Percentiles rank a stretch among this genome's conserved stretches.
Evolutionary conservation across 2,113 vertebrate species (phyloP).

Genomic region (Onychostoma macrolepis): DNA sequence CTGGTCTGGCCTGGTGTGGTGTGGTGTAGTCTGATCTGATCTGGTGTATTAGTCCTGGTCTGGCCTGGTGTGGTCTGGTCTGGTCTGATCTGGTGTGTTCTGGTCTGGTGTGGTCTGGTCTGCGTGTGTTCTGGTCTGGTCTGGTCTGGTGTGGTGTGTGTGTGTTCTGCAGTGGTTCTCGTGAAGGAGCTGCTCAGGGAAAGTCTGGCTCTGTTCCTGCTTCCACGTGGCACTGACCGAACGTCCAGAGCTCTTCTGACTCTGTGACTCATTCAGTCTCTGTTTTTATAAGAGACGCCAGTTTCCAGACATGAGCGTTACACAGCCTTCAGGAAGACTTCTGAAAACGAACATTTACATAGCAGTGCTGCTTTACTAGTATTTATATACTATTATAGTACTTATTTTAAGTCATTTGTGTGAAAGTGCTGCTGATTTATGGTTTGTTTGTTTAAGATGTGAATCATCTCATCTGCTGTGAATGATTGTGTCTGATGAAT

Average conservation of each 20-base stretch:
- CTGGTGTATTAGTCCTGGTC: not conserved
- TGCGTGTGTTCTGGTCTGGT: not conserved
- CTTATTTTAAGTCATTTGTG: too few relatives aligned
- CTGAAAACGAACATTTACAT: not conserved
- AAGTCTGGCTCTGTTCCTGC: conserved; percentile 72
- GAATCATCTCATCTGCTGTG: too few relatives aligned
- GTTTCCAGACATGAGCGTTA: conserved; percentile 46
- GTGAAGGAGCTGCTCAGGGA: conserved; percentile 63
- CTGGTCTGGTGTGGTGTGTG: not conserved
- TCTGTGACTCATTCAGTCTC: conserved; percentile 49
- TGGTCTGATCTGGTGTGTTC: not conserved
- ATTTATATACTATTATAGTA: not conserved
- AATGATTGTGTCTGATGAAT: too few relatives aligned
- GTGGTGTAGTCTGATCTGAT: not conserved
- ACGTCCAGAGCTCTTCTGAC: conserved; percentile 41
- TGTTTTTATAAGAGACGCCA: conserved; percentile 45
- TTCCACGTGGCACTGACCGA: conserved; percentile 76
- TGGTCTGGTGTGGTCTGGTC: not conserved
- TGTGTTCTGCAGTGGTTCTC: not conserved
- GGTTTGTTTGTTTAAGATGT: too few relatives aligned
- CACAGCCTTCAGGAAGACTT: conserved; percentile 14
- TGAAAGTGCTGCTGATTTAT: not conserved
- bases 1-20: not conserved
- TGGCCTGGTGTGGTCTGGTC: not conserved
- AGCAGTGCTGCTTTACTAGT: not conserved